Evolutionary conservation across 2,113 vertebrate genomes (phyloP).

Genomic region (Misgurnus anguillicaudatus): DNA sequence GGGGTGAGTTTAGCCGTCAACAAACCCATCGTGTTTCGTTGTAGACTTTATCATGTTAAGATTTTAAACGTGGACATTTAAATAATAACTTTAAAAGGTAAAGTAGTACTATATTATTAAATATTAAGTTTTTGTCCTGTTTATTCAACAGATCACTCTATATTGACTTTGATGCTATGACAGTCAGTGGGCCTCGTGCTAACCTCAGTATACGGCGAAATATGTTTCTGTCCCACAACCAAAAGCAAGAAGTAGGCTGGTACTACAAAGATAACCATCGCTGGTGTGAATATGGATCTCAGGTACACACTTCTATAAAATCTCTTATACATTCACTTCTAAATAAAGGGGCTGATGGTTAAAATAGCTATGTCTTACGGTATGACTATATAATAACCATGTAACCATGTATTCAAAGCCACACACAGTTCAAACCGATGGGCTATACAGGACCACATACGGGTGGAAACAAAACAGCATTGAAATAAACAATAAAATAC

Average conservation of each 20-base stretch:
- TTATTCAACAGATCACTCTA: conserved; percentile 51
- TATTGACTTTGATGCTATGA: conserved; percentile 65
- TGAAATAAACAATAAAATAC: no score
- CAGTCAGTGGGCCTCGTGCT: not conserved
- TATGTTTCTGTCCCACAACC: conserved; percentile 33
- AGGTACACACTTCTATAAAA: conserved; percentile 46
- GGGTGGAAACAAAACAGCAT: no score
- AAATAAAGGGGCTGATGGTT: no score
- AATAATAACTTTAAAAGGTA: not conserved
- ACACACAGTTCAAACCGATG: no score
- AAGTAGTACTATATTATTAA: not conserved
- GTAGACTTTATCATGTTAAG: not conserved
- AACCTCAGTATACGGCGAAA: conserved; percentile 47
- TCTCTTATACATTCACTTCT: no score
- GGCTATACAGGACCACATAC: no score
- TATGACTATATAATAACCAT: no score
- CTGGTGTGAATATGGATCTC: conserved; percentile 68
- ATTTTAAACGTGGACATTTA: not conserved
- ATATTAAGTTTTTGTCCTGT: not conserved
- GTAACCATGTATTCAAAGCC: no score
- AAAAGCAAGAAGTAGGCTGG: conserved; percentile 62
- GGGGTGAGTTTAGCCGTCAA: conserved; percentile 52
- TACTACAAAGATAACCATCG: conserved; percentile 63
- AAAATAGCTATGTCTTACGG: no score
- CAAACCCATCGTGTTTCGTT: not conserved